A percentile compares a stretch with the other conserved stretches of the same genome.
Evolutionary conservation across 2,888 invertebrate genomes (phyloP).

Genomic region (Stramonita haemastoma): DNA sequence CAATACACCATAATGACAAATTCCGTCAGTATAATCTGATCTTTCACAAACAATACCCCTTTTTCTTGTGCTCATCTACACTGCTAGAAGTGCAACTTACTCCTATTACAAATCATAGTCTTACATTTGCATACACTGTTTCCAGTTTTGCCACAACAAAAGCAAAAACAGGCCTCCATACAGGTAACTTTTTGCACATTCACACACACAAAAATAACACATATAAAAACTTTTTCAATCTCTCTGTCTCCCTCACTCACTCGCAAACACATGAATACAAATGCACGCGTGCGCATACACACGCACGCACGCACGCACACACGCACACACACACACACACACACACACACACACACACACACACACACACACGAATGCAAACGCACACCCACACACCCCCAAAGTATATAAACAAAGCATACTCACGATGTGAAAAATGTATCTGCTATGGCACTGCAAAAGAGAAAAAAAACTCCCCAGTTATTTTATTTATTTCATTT

Average conservation of each 20-base stretch:
- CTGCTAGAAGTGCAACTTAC: too few species aligned
- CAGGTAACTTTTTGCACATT: not conserved
- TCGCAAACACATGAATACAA: not conserved
- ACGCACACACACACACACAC: not conserved
- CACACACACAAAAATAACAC: not conserved
- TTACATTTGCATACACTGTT: too few species aligned
- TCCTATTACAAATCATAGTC: too few species aligned
- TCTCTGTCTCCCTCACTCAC: not conserved
- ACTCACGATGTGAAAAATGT: slow-evolving; percentile 82
- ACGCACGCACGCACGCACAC: not conserved
- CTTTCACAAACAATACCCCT: too few species aligned
- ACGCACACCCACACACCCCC: too few species aligned
- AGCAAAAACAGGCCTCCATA: too few species aligned
- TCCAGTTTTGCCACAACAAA: too few species aligned
- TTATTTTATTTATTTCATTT: too few species aligned
- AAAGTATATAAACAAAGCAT: slow-evolving; percentile 23
- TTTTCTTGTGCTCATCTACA: too few species aligned
- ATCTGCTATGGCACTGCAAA: slow-evolving; percentile 80
- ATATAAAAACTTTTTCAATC: not conserved
- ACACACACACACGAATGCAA: not conserved
- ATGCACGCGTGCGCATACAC: not conserved
- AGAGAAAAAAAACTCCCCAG: slow-evolving; percentile 30
- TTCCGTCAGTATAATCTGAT: too few species aligned
- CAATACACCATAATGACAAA: too few species aligned
- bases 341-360: not conserved